Evolutionary conservation across 2,888 invertebrate species (phyloP).

Genomic region (Aleiodes leptofemur): DNA sequence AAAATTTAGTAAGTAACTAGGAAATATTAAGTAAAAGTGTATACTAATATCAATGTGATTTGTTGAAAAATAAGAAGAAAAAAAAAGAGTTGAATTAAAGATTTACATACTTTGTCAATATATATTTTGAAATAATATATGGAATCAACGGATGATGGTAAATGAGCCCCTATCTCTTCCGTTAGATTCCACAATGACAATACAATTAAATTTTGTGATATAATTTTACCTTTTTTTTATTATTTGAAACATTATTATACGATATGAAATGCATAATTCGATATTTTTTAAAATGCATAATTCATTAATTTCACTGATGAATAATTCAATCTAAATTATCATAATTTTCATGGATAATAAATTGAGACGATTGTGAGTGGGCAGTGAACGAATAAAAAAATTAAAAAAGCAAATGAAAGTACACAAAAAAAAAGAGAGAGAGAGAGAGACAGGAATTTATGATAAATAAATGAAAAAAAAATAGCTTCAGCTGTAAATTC

Average conservation of each 20-base stretch:
- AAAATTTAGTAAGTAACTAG: not conserved
- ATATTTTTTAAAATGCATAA: no score
- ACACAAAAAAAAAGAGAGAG: not conserved
- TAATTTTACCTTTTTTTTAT: no score
- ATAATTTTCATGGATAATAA: no score
- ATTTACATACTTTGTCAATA: not conserved
- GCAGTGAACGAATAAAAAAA: not conserved
- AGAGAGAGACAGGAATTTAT: not conserved
- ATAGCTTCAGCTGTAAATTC: constrained; percentile 1
- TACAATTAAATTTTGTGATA: constrained; percentile 25
- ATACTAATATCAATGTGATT: constrained; percentile 13
- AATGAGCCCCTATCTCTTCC: constrained; percentile 61
- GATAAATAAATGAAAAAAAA: not conserved
- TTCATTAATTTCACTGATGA: no score
- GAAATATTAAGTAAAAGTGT: not conserved
- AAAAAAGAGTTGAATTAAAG: no score
- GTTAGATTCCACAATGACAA: constrained; percentile 46
- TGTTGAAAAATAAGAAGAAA: not conserved
- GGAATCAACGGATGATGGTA: constrained; percentile 56
- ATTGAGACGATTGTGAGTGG: no score
- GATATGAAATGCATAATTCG: no score
- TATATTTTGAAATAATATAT: constrained; percentile 37
- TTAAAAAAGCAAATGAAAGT: not conserved
- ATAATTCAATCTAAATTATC: no score
- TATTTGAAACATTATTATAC: not conserved